These are phyloP conservation scores for Coelopa pilipes DNA, from an alignment of 2,888 invertebrate genomes.

Conservation along the genomic window DNA sequence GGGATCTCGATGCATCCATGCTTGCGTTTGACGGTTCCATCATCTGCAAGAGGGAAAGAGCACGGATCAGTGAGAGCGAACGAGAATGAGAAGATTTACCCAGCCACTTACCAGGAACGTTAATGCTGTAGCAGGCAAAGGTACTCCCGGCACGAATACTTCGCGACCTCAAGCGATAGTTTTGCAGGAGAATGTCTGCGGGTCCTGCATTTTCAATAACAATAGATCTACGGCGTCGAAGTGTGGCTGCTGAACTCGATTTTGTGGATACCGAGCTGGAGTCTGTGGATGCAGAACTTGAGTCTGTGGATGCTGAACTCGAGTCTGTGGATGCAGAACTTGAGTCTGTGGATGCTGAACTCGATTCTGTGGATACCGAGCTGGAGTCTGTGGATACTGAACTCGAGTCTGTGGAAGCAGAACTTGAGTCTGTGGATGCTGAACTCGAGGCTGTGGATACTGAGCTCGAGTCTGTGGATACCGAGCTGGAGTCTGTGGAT, in stretches of 20 bases:
- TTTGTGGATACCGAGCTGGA: not conserved
- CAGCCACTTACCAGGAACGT: not conserved
- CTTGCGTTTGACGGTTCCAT: not conserved
- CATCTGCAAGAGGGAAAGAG: not conserved
- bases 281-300: not conserved
- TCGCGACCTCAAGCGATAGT: constrained; percentile 15
- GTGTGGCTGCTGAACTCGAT: not conserved
- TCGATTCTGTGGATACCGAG: not conserved
- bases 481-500: not conserved
- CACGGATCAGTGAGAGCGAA: not conserved
- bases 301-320: not conserved
- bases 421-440: not conserved
- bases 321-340: not conserved
- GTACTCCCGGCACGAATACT: not conserved
- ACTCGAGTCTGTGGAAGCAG: not conserved
- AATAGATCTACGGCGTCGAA: not conserved
- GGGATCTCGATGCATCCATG: constrained; percentile 13
- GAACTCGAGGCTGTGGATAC: not conserved
- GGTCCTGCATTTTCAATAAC: not conserved
- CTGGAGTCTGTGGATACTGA: not conserved
- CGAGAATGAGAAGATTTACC: not conserved
- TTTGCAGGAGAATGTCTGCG: constrained; percentile 8
- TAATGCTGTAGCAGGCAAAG: constrained; percentile 19
- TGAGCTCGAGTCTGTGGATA: not conserved
- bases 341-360: not conserved